Evolutionary conservation across 2,113 vertebrate species (phyloP).

Genomic region (Synchiropus splendidus): DNA sequence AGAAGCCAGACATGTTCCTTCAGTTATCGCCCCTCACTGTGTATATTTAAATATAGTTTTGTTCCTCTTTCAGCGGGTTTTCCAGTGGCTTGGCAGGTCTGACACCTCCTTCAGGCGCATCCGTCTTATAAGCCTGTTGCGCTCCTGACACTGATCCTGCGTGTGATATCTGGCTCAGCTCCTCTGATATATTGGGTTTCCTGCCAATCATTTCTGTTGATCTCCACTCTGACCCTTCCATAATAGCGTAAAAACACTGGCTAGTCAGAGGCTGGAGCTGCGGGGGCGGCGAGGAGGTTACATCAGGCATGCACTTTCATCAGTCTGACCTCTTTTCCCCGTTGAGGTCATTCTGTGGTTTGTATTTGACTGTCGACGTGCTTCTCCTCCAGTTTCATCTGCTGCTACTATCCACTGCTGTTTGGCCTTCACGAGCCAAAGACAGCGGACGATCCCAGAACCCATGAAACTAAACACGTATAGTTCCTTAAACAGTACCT

Average conservation of each 20-base stretch:
- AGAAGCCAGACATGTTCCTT: too few species aligned
- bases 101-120: conserved; percentile 21
- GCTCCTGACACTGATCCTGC: conserved; percentile 20
- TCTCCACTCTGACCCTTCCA: conserved; percentile 1
- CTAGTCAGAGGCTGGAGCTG: too few species aligned
- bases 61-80: conserved; percentile 14
- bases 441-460: conserved; percentile 6
- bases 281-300: not conserved
- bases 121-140: conserved; percentile 21
- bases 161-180: conserved; percentile 8
- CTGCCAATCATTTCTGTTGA: not conserved
- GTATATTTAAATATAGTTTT: conserved; percentile 18
- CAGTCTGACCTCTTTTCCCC: conserved; percentile 25
- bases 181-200: conserved; percentile 1
- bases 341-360: conserved; percentile 30
- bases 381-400: conserved; percentile 27
- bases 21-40: too few species aligned
- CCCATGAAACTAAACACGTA: too few species aligned
- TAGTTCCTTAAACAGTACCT: too few species aligned
- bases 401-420: conserved; percentile 16
- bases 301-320: conserved; percentile 15
- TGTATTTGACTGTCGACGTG: conserved; percentile 26
- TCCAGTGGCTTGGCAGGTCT: conserved; percentile 3
- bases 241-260: conserved; percentile 1
- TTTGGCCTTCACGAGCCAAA: conserved; percentile 9